Percentiles rank a stretch among this genome's conserved stretches.
phyloP scores from a whole-genome alignment of 1,140 invertebrate species.

The Gryllus bimaculatus region DNA sequence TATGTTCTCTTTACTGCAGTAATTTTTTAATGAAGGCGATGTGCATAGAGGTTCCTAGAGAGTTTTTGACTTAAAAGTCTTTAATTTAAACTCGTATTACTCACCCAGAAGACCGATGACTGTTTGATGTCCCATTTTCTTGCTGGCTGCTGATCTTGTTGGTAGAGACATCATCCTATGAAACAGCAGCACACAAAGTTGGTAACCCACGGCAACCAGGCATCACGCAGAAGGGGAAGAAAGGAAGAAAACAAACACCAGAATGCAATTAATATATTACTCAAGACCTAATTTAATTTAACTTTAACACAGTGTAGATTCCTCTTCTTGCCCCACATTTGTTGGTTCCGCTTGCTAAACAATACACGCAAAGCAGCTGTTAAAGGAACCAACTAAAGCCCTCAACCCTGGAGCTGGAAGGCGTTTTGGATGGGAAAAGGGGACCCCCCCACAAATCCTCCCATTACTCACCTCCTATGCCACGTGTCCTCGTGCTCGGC shows the following conservation, averaged over 20 bases:
- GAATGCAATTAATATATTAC: conserved; percentile 19
- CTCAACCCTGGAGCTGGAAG: background rate
- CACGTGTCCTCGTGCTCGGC: conserved; percentile 12
- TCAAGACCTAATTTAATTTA: conserved; percentile 7
- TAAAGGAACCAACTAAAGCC: conserved; percentile 6
- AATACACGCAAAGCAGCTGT: conserved; percentile 6
- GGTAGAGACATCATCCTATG: conserved; percentile 46
- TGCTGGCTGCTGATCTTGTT: conserved; percentile 40
- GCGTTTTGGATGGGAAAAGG: background rate
- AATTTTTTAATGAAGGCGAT: background rate
- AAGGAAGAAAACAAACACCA: conserved; percentile 25
- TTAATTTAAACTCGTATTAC: conserved; percentile 23
- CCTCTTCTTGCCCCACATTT: conserved; percentile 10
- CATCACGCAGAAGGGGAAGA: conserved; percentile 42
- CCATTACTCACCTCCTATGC: conserved; percentile 15
- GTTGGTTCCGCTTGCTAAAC: conserved; percentile 13
- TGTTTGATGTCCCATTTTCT: conserved; percentile 44
- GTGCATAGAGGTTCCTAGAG: background rate
- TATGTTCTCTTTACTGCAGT: background rate
- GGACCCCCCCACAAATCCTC: background rate
- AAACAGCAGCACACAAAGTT: conserved; percentile 45
- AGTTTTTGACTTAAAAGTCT: background rate
- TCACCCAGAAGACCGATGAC: conserved; percentile 43
- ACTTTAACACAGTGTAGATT: conserved; percentile 8
- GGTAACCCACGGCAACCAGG: conserved; percentile 46